These are phyloP conservation scores for Phaenicophaeus curvirostris DNA, from an alignment of 2,797 vertebrate species.

Conservation along the genomic window DNA sequence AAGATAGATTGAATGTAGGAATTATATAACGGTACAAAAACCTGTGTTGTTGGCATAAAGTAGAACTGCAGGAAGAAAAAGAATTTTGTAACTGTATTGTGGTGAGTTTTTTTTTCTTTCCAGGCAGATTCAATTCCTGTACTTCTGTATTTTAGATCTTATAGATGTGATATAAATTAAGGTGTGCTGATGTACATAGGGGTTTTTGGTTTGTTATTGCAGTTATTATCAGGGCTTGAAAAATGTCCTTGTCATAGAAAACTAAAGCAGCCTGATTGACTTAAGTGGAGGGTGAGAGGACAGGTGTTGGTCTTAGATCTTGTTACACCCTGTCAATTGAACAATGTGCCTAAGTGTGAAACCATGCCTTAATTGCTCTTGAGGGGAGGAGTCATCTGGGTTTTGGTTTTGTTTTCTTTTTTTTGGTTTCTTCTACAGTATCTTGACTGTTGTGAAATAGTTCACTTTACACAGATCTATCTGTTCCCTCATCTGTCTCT, in stretches of 20 bases:
- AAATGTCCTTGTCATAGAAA: not conserved
- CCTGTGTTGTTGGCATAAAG: not conserved
- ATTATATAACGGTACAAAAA: not conserved
- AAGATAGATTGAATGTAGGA: not conserved
- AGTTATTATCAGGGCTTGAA: not conserved
- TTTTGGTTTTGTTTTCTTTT: not conserved
- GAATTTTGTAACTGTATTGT: not conserved
- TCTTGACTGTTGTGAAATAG: not conserved
- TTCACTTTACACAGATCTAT: not conserved
- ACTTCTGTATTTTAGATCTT: not conserved
- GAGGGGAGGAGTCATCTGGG: not conserved
- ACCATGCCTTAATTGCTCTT: not conserved
- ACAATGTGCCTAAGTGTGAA: not conserved
- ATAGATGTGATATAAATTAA: not conserved
- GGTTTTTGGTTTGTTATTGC: not conserved
- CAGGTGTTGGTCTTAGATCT: not conserved
- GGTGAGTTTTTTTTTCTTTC: not conserved
- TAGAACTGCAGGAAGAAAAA: not conserved
- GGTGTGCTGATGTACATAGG: not conserved
- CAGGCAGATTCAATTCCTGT: not conserved
- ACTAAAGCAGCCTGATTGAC: not conserved
- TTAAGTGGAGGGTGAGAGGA: not conserved
- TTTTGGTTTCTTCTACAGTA: not conserved
- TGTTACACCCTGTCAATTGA: not conserved
- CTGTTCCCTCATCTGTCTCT: not conserved